phyloP scores from a whole-genome alignment of 1,140 invertebrate genomes.

The Campoletis sonorensis region DNA sequence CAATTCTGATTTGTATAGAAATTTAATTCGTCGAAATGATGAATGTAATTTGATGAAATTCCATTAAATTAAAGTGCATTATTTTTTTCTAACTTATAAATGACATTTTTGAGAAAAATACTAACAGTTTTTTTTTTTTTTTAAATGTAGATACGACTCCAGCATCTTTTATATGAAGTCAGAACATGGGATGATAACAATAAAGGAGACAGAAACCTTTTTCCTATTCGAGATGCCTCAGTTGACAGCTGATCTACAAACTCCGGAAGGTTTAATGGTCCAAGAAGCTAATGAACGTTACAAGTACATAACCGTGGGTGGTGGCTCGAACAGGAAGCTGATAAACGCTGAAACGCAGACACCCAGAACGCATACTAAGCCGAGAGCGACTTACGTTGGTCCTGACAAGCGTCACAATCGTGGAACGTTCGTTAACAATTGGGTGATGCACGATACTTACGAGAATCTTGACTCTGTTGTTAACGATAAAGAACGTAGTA shows the following conservation, averaged over 20 bases:
- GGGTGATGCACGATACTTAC: constrained; percentile 84
- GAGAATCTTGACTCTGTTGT: too few relatives aligned
- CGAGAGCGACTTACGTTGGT: constrained; percentile 78
- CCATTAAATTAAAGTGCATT: not conserved
- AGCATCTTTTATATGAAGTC: constrained; percentile 65
- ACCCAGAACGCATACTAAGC: constrained; percentile 77
- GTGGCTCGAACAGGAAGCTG: constrained; percentile 80
- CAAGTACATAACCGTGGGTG: constrained; percentile 80
- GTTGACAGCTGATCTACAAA: constrained; percentile 79
- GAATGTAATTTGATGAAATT: too few relatives aligned
- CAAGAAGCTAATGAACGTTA: constrained; percentile 82
- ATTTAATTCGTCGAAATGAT: not conserved
- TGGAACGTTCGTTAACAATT: constrained; percentile 82
- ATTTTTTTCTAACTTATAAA: not conserved
- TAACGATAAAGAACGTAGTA: too few relatives aligned
- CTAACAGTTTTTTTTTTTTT: too few relatives aligned
- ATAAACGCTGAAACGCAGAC: constrained; percentile 83
- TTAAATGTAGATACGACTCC: constrained; percentile 57
- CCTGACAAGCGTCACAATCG: constrained; percentile 77
- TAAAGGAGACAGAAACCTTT: constrained; percentile 82
- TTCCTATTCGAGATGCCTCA: constrained; percentile 82
- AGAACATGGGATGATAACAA: constrained; percentile 78
- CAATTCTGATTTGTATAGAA: not conserved
- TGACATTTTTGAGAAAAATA: too few relatives aligned
- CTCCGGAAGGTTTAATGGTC: constrained; percentile 76